These are phyloP conservation scores for Takifugu rubripes DNA, from an alignment of 2,797 vertebrate species.

Conservation along the genomic window DNA sequence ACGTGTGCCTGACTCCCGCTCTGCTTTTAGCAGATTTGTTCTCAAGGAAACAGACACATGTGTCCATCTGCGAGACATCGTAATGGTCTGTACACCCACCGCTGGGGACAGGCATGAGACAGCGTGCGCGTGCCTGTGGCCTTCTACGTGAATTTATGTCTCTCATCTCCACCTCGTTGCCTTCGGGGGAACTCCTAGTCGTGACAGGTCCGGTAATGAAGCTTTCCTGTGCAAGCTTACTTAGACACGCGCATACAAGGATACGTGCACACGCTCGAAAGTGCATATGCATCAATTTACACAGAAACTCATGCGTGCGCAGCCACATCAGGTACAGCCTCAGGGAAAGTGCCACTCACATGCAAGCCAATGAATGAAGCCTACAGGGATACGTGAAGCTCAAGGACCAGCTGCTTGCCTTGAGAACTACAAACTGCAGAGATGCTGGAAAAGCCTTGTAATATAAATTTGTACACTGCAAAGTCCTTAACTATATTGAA, in stretches of 20 bases:
- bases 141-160: conserved; percentile 51
- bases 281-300: conserved; percentile 14
- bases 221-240: conserved; percentile 56
- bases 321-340: conserved; percentile 59
- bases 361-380: conserved; percentile 61
- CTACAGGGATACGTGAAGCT: conserved; percentile 69
- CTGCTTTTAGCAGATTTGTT: conserved; percentile 55
- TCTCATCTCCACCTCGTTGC: conserved; percentile 66
- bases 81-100: conserved; percentile 57
- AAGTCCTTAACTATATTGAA: conserved; percentile 52
- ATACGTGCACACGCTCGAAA: conserved; percentile 13
- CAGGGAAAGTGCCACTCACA: conserved; percentile 66
- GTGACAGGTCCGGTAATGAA: conserved; percentile 75
- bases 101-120: conserved; percentile 65
- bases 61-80: conserved; percentile 73
- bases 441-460: conserved; percentile 55
- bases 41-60: conserved; percentile 60
- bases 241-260: conserved; percentile 21
- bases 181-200: conserved; percentile 59
- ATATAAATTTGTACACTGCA: conserved; percentile 66
- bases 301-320: conserved; percentile 24
- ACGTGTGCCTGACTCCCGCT: conserved; percentile 35
- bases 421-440: conserved; percentile 58
- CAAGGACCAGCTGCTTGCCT: conserved; percentile 69
- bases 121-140: conserved; percentile 40